phyloP scores from a whole-genome alignment of 2,888 invertebrate species.

The Synergus umbraculus region DNA sequence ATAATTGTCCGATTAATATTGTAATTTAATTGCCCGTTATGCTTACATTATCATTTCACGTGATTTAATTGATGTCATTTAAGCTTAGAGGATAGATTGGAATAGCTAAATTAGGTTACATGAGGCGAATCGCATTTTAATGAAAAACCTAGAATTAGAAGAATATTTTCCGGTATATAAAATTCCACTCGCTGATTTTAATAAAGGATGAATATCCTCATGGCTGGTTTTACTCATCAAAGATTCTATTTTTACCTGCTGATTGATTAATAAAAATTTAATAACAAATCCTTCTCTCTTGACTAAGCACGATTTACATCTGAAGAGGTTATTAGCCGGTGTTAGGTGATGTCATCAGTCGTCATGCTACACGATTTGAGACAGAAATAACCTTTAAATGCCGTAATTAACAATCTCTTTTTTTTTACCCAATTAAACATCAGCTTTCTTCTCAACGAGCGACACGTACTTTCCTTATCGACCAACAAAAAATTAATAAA shows the following conservation, averaged over 20 bases:
- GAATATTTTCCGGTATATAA: no score
- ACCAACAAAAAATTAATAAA: not conserved
- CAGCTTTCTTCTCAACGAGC: not conserved
- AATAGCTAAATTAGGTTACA: not conserved
- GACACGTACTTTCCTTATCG: not conserved
- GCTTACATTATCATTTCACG: slow-evolving; percentile 15
- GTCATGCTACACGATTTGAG: slow-evolving; percentile 6
- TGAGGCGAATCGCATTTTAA: not conserved
- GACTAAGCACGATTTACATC: not conserved
- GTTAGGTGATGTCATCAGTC: not conserved
- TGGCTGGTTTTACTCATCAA: no score
- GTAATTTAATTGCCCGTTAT: slow-evolving; percentile 19
- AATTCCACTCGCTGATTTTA: not conserved
- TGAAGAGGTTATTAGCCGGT: not conserved
- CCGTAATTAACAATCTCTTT: slow-evolving; percentile 13
- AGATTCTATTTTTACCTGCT: not conserved
- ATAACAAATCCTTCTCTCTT: not conserved
- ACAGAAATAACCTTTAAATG: not conserved
- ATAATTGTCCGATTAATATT: slow-evolving; percentile 40
- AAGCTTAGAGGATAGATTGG: not conserved
- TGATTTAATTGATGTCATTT: slow-evolving; percentile 22
- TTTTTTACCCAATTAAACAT: not conserved
- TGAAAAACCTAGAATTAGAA: no score
- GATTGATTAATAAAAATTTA: not conserved
- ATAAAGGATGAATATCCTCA: not conserved